Base-by-base conservation (phyloP, 2,797 vertebrate species). In the Bovichtus diacanthus region DNA sequence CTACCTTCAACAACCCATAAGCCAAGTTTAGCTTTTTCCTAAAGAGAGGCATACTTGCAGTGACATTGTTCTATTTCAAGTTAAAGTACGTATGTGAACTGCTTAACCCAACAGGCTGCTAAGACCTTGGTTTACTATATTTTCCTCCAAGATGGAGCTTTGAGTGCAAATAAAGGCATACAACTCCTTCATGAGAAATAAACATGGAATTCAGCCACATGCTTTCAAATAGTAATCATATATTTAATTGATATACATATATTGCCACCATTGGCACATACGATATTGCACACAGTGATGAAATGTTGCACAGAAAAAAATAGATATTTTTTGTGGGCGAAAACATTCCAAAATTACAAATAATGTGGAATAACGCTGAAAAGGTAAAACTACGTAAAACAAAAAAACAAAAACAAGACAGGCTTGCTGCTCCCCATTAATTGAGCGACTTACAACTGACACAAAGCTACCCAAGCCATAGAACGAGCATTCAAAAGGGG, bases 171-270 rank as follows among this genome's bases (percentile, higher is more conserved):
- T 92, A 93, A 94, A 94, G 90, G 93, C 89, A 84, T 93, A 92
- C 86, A 86, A 94, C 89, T 92, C 89, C 92, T 92, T 87, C 89
- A 91, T 87, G 84, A 92, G 91, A 94, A 94, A 94, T 86, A 94
- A 95, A 95, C 91, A 94, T 95, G 94, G 94, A 94, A 92, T 95
- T 95, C 92, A 95, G 93, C 92, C 94, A 95, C 94, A 94, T 95
- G 94, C 94, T 93, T 95, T 95, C 93, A 95, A 95, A 96, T 95
- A 95, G 93, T 94, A 94, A 94, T 95, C 88, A 94, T 95, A 94
- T 95, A 95, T 95, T 96, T 95, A 95, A 96, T 95, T 93, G 92
- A 95, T 95, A 95, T 95, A 96, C 94, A 95, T 95, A 95, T 95
- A 95, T 93, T 95, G 95, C 95, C 95, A 94, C 90, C 91, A 94